Conservation (phyloP, 2,888 invertebrate genomes). For the Gordius sp. region DNA sequence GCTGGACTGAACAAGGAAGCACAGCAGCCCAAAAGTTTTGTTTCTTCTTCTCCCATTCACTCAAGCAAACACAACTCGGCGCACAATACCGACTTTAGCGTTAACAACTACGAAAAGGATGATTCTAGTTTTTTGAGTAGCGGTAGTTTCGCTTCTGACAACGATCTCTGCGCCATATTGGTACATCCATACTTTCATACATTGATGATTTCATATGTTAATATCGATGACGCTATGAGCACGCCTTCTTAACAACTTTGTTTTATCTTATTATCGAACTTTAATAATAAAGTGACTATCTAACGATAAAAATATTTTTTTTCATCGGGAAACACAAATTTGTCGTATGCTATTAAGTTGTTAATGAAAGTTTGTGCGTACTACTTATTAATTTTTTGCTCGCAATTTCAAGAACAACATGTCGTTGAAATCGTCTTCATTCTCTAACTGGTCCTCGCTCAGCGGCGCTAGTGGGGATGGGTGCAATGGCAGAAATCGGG, state of each 20-base stretch:
- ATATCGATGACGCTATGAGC: conserved; percentile 38
- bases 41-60: too few species aligned
- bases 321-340: neutral
- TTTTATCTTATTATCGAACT: neutral
- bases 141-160: conserved; percentile 16
- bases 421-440: conserved; percentile 7
- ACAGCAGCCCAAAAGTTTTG: too few species aligned
- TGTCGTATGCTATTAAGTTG: too few species aligned
- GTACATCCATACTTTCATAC: conserved; percentile 31
- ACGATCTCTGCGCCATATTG: conserved; percentile 17
- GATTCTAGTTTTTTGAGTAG: conserved; percentile 4
- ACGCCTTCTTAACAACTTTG: conserved; percentile 4
- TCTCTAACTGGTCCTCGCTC: conserved; percentile 10
- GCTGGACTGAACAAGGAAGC: too few species aligned
- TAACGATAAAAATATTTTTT: neutral
- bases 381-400: neutral
- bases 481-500: neutral
- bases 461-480: conserved; percentile 5
- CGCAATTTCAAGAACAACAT: neutral
- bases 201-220: conserved; percentile 39
- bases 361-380: too few species aligned
- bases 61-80: too few species aligned
- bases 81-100: too few species aligned
- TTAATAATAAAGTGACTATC: neutral
- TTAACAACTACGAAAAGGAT: neutral